Base-by-base conservation (phyloP, 2,113 vertebrate species). In the Labeo catla region DNA sequence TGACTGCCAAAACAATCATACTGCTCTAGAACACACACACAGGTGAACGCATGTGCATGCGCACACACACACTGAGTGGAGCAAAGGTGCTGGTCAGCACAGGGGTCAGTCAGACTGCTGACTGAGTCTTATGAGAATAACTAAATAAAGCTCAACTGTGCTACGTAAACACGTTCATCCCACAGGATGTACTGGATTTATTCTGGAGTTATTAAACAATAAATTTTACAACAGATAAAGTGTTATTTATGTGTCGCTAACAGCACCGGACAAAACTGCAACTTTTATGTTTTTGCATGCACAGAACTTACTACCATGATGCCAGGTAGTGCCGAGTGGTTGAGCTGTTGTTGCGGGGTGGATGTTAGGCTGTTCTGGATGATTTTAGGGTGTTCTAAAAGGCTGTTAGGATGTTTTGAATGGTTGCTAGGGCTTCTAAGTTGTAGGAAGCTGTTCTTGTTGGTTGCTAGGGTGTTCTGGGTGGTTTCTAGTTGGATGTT, bases 41-140 rank as follows among this genome's bases (percentile, higher is more conserved):
- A 79, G 19, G 21, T 23, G 76, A 19, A 34, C 3, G 3, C 47
- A 76, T 1, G 4, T 49, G 45, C 15, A 39, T 13, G 54, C 50
- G 12, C 50, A 57, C 50, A 78, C 76, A 54, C 50, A 78, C 28
- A 39, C 16, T 57, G 28, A 59, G 28, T 1, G 1, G 34, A 61
- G 8, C 16, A 77, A 77, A 77, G 23, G 49, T 77, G 16, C 76
- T 59, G 52, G 52, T 57, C 52, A 78, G 77, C 77, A 45, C 10
- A 80, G 54, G 36, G 57, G 78, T 80, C 39, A 80, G 39, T 65
- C 6, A 74, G 11, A 76, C 43, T 76, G 73, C 73, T 50, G 73
- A 76, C 73, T 7, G 73, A 50, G 45, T 76, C 12, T 15, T n/a
- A 23, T 76, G 45, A 76, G 73, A 76, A 49, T 76, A 23, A 28